phyloP scores from a whole-genome alignment of 2,888 invertebrate species.

The Cantharis flavilabris region DNA sequence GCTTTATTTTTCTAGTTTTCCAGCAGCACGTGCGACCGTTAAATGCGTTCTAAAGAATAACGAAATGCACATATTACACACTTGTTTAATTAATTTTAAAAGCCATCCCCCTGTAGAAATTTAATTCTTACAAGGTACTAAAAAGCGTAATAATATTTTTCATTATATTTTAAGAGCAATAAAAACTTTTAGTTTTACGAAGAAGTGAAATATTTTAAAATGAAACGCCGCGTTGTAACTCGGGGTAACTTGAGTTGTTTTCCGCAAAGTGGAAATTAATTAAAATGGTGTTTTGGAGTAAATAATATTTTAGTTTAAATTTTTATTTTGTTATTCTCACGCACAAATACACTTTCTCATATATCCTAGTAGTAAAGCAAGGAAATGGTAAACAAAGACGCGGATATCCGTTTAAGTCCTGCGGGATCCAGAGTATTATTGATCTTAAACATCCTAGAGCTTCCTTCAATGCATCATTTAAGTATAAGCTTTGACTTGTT shows the following conservation, averaged over 20 bases:
- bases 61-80: conserved; percentile 1
- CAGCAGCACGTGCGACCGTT: conserved; percentile 4
- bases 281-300: neutral
- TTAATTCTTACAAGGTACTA: neutral
- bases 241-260: neutral
- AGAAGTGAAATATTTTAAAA: neutral
- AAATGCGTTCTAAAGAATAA: neutral
- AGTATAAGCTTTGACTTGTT: neutral
- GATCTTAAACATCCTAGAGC: conserved; percentile 12
- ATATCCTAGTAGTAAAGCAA: conserved; percentile 4
- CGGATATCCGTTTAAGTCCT: conserved; percentile 18
- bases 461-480: conserved; percentile 9
- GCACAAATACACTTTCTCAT: conserved; percentile 6
- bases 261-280: neutral
- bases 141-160: neutral
- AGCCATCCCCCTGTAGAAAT: neutral
- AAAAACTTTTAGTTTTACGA: neutral
- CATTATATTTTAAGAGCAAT: neutral
- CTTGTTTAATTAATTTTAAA: neutral
- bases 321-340: neutral
- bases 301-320: neutral
- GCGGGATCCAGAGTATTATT: conserved; percentile 14
- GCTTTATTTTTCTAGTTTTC: conserved; percentile 9
- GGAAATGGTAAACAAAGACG: conserved; percentile 15
- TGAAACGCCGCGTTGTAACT: neutral